Evolutionary conservation across 1,140 invertebrate genomes (phyloP).

Genomic region (Drosophila erecta): DNA sequence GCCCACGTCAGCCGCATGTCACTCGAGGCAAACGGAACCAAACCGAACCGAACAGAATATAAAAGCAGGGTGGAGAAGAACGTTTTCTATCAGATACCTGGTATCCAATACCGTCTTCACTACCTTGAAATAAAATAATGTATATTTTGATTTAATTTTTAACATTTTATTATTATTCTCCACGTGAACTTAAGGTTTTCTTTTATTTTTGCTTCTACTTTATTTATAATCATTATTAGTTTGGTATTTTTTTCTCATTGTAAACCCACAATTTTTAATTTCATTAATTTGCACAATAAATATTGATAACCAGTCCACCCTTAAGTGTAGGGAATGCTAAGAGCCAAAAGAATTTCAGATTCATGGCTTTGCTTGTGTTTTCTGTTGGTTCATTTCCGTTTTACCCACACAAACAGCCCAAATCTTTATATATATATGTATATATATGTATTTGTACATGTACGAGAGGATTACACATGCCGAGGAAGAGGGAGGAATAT

Average conservation of each 20-base stretch:
- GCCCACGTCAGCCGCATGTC: constrained; percentile 74
- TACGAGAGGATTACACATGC: background rate
- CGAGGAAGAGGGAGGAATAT: background rate
- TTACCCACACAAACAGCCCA: constrained; percentile 28
- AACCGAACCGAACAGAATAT: constrained; percentile 18
- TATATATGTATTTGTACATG: background rate
- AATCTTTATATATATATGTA: background rate
- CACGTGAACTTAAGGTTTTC: too few relatives aligned
- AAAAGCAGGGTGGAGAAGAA: background rate
- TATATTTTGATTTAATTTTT: background rate
- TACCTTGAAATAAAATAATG: too few relatives aligned
- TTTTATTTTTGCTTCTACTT: too few relatives aligned
- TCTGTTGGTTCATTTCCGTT: constrained; percentile 77
- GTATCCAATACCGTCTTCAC: background rate
- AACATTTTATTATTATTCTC: background rate
- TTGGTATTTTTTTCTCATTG: too few relatives aligned
- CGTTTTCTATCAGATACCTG: too few relatives aligned
- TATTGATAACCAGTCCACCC: constrained; percentile 7
- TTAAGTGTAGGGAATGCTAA: constrained; percentile 1
- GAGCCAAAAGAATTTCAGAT: constrained; percentile 70
- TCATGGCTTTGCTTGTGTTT: constrained; percentile 69
- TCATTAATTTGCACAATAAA: too few relatives aligned
- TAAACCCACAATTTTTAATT: too few relatives aligned
- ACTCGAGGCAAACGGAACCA: constrained; percentile 63
- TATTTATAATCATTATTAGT: too few relatives aligned